Percentiles rank a stretch among this genome's conserved stretches.
These are phyloP conservation scores for Hylaea fasciaria DNA, from an alignment of 2,888 invertebrate species.

Conservation along the genomic window DNA sequence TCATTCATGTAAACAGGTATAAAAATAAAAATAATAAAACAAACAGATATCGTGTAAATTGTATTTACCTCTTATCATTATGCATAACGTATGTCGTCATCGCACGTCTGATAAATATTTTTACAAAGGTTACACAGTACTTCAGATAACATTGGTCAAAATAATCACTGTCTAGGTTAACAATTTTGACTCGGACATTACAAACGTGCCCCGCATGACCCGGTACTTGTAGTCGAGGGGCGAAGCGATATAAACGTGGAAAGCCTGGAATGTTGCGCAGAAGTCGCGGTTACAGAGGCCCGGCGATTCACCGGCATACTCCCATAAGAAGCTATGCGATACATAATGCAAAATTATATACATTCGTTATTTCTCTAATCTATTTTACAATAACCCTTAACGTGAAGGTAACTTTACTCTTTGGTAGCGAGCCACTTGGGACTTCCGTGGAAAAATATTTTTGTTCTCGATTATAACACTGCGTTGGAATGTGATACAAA, in stretches of 20 bases:
- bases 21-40: constrained; percentile 64
- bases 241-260: constrained; percentile 63
- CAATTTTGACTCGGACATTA: constrained; percentile 49
- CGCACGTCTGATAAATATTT: constrained; percentile 77
- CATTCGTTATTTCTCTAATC: constrained; percentile 72
- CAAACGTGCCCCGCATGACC: constrained; percentile 22
- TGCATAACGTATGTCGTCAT: constrained; percentile 76
- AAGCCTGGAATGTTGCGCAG: constrained; percentile 76
- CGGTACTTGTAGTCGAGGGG: constrained; percentile 36
- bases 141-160: constrained; percentile 83
- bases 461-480: constrained; percentile 48
- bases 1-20: neutral
- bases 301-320: constrained; percentile 22
- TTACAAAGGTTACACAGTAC: constrained; percentile 81
- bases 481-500: constrained; percentile 69
- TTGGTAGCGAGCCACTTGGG: constrained; percentile 80
- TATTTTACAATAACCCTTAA: constrained; percentile 78
- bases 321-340: constrained; percentile 70
- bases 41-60: constrained; percentile 78
- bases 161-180: constrained; percentile 74
- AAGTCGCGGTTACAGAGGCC: constrained; percentile 41
- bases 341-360: constrained; percentile 78
- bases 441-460: constrained; percentile 61
- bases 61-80: constrained; percentile 83
- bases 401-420: constrained; percentile 83